phyloP scores from a whole-genome alignment of 2,888 invertebrate genomes.

The Patella pellucida region DNA sequence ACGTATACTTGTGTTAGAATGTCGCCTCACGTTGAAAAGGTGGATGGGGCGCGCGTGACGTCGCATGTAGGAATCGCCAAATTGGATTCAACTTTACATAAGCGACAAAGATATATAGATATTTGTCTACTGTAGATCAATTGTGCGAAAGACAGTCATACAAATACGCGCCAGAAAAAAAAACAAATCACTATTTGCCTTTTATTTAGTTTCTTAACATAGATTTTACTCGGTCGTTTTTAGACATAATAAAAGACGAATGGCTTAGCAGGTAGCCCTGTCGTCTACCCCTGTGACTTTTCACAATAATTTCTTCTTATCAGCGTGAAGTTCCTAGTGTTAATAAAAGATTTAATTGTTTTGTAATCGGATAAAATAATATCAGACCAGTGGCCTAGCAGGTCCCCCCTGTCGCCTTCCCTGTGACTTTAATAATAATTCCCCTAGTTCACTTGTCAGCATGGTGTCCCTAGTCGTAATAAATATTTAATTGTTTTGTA shows the following conservation, averaged over 20 bases:
- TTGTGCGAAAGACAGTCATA: conserved; percentile 2
- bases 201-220: neutral
- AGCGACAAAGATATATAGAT: neutral
- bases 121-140: neutral
- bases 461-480: no score
- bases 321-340: no score
- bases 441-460: no score
- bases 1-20: conserved; percentile 7
- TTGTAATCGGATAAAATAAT: neutral
- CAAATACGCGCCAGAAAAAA: conserved; percentile 5
- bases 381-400: neutral
- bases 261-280: neutral
- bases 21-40: neutral
- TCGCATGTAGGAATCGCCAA: neutral
- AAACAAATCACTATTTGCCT: neutral
- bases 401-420: no score
- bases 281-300: neutral
- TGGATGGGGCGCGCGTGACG: neutral
- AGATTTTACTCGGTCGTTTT: neutral
- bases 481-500: neutral
- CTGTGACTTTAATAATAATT: no score
- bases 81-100: neutral
- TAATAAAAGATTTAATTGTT: no score
- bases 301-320: no score
- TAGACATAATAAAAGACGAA: neutral